A percentile compares a stretch with the other conserved stretches of the same genome.
These are phyloP conservation scores for Aldabrachelys gigantea DNA, from an alignment of 2,113 vertebrate genomes.

Conservation along the genomic window DNA sequence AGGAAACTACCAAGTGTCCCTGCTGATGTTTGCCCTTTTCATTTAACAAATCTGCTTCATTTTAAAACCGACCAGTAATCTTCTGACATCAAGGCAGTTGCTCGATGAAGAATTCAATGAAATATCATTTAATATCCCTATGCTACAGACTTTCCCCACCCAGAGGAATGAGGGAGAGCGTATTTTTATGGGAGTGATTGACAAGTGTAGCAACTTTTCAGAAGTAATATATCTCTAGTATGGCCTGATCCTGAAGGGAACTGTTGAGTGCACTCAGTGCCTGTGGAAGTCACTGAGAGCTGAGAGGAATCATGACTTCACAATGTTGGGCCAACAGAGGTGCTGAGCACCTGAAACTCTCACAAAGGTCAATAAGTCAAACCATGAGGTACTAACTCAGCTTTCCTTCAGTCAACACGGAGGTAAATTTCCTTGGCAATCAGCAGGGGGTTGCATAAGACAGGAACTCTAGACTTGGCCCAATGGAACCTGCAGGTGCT, in stretches of 20 bases:
- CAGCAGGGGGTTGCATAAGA: not conserved
- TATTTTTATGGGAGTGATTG: not conserved
- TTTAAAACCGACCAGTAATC: not conserved
- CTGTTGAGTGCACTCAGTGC: not conserved
- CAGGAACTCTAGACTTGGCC: not conserved
- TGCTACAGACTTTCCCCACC: not conserved
- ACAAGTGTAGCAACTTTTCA: not conserved
- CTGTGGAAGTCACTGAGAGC: not conserved
- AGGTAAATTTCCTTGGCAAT: not conserved
- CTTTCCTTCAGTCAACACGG: not conserved
- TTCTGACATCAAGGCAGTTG: not conserved
- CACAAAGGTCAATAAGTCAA: not conserved
- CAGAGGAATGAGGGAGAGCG: not conserved
- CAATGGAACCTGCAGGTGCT: not conserved
- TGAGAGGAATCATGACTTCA: not conserved
- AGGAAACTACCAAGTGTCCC: not conserved
- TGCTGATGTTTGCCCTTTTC: not conserved
- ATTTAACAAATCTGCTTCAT: not conserved
- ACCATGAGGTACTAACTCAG: not conserved
- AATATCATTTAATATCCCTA: not conserved
- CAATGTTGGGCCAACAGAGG: not conserved
- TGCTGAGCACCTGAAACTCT: not conserved
- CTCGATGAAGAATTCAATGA: not conserved
- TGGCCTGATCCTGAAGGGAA: not conserved
- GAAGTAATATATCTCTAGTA: not conserved